Evolutionary conservation across 2,888 invertebrate genomes (phyloP).

Genomic region (Eupithecia tripunctaria): DNA sequence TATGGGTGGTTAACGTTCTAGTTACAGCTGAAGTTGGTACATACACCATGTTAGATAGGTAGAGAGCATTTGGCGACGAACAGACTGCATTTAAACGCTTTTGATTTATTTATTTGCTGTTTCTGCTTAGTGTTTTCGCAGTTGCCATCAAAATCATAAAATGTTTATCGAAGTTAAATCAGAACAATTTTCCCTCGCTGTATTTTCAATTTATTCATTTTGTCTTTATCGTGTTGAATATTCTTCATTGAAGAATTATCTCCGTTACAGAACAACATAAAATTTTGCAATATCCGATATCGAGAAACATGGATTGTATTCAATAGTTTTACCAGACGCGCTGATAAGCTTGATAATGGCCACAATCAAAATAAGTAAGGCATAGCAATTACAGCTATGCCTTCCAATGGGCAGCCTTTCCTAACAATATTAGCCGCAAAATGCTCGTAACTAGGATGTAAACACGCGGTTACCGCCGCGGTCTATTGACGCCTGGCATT

Average conservation of each 20-base stretch:
- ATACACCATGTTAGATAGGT: too few species aligned
- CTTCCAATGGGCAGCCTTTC: slow-evolving; percentile 36
- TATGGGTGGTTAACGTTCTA: too few species aligned
- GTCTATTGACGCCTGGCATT: slow-evolving; percentile 56
- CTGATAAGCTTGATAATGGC: not conserved
- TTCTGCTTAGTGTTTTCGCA: not conserved
- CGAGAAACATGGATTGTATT: not conserved
- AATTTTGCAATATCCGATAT: not conserved
- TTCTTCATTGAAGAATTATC: not conserved
- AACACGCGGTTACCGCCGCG: slow-evolving; percentile 52
- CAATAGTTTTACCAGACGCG: not conserved
- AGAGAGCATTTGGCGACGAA: not conserved
- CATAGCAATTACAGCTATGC: slow-evolving; percentile 16
- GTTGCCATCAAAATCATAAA: not conserved
- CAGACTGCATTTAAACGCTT: not conserved
- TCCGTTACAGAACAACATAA: not conserved
- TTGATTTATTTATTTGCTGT: not conserved
- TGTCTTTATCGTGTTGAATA: not conserved
- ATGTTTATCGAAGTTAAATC: not conserved
- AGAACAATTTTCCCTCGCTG: not conserved
- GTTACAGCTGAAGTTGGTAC: not conserved
- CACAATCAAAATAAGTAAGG: not conserved
- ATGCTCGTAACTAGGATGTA: slow-evolving; percentile 52
- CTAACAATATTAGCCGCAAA: slow-evolving; percentile 50
- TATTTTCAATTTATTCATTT: not conserved